A percentile compares a stretch with the other conserved stretches of the same genome.
Evolutionary conservation across 1,140 invertebrate species (phyloP).

Genomic region (Meloidogyne chitwoodi): DNA sequence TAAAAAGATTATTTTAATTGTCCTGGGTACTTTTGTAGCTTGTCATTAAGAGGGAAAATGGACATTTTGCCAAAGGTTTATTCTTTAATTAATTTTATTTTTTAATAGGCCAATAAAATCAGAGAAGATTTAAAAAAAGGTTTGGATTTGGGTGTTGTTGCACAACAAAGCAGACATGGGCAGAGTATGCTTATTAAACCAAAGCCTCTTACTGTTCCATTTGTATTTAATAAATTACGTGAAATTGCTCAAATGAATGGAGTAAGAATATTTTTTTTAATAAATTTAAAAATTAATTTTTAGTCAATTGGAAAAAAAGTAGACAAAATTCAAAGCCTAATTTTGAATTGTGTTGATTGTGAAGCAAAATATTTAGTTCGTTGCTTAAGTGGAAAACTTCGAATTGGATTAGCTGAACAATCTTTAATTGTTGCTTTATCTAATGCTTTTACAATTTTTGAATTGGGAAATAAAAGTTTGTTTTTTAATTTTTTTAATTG

Average conservation of each 20-base stretch:
- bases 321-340: slow-evolving; percentile 81
- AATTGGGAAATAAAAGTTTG: slow-evolving; percentile 44
- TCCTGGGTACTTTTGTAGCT: not conserved
- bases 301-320: slow-evolving; percentile 80
- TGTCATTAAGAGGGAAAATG: no score
- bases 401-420: slow-evolving; percentile 93
- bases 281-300: not conserved
- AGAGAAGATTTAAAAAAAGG: slow-evolving; percentile 85
- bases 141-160: slow-evolving; percentile 70
- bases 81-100: not conserved
- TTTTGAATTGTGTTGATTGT: slow-evolving; percentile 82
- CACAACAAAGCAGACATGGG: slow-evolving; percentile 70
- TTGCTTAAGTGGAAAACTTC: slow-evolving; percentile 83
- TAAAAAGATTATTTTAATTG: not conserved
- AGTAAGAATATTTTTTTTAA: slow-evolving; percentile 59
- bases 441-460: slow-evolving; percentile 68
- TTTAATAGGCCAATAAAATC: slow-evolving; percentile 72
- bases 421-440: slow-evolving; percentile 83
- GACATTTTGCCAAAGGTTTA: no score
- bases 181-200: slow-evolving; percentile 79
- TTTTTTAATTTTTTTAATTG: slow-evolving; percentile 50
- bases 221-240: slow-evolving; percentile 79
- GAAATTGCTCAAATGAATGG: slow-evolving; percentile 85
- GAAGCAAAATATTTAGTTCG: slow-evolving; percentile 89
- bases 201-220: slow-evolving; percentile 63